Evolutionary conservation across 2,888 invertebrate species (phyloP), one percentile per base, ranked within the genome.

Genomic region (Ectemnius continuus): DNA sequence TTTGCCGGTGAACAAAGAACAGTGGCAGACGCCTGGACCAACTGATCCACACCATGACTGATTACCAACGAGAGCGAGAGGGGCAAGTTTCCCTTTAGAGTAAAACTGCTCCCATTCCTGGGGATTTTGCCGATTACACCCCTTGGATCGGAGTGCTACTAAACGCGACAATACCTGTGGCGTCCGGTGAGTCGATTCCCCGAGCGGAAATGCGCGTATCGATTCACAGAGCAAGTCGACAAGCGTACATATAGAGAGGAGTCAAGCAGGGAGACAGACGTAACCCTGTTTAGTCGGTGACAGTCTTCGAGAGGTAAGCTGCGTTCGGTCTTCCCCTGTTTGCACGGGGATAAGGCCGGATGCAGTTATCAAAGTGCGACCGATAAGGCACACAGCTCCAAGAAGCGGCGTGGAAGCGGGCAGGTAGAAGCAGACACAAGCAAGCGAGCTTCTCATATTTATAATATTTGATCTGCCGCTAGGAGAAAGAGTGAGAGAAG

Each of bases 301-400:
- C n/a, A n/a, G 46, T 28, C 63, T 64, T 70, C 64, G 71, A 60
- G 63, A 61, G 59, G 59, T 62, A 56, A 52, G 58, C 18, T 57
- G 11, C 46, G 61, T 46, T 65, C 64, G 46, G 70, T 67, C 75
- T 11, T 36, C 67, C 74, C 74, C 76, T 79, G 79, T 86, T 86
- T 85, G 76, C 74, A 80, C 73, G 73, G 73, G 76, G 86, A 86
- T 86, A 86, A 84, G 84, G 81, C 87, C 88, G 87, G 87, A 87
- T 87, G 84, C 82, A 84, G 79, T 86, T 87, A 88, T 87, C 88
- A 81, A 79, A 81, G 76, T 36, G 4, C 76, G 75, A 67, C 61
- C 73, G 83, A 84, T 79, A 82, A 81, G 82, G 52, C 66, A 67
- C 63, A 57, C 61, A 28, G 18, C 52, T 23, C 48, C 56, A 57